These are phyloP conservation scores for Nibea albiflora DNA, from an alignment of 2,113 vertebrate species.

Conservation along the genomic window DNA sequence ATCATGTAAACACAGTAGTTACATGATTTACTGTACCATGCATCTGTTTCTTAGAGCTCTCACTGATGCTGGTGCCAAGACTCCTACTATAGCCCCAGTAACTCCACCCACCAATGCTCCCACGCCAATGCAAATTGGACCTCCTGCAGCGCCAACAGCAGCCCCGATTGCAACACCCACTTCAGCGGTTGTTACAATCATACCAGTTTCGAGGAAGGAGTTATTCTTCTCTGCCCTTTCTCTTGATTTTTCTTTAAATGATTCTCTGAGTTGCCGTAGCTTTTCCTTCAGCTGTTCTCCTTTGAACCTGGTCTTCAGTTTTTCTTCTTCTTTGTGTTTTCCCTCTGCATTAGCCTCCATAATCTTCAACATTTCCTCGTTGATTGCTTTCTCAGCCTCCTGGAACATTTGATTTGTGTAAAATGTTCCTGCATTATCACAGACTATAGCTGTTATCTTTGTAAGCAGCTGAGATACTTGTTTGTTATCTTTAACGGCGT, in stretches of 20 bases:
- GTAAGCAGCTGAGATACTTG: conserved; percentile 34
- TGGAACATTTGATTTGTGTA: conserved; percentile 48
- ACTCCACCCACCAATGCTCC: conserved; percentile 34
- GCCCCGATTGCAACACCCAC: neutral
- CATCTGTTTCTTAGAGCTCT: conserved; percentile 25
- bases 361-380: neutral
- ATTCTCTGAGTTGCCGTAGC: neutral
- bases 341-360: neutral
- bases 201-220: neutral
- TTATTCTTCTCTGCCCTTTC: neutral
- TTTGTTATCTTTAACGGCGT: neutral
- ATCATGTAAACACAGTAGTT: neutral
- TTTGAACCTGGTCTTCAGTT: neutral
- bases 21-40: neutral
- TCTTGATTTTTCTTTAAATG: too few relatives aligned
- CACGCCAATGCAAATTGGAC: neutral
- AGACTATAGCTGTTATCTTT: conserved; percentile 13
- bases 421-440: conserved; percentile 29
- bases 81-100: neutral
- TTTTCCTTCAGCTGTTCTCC: neutral
- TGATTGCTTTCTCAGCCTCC: conserved; percentile 31
- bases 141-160: neutral
- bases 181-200: neutral
- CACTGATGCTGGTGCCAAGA: neutral
- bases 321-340: conserved; percentile 7